A percentile compares a stretch with the other conserved stretches of the same genome.
phyloP scores from a whole-genome alignment of 2,113 vertebrate species.

The Arenaria interpres region DNA sequence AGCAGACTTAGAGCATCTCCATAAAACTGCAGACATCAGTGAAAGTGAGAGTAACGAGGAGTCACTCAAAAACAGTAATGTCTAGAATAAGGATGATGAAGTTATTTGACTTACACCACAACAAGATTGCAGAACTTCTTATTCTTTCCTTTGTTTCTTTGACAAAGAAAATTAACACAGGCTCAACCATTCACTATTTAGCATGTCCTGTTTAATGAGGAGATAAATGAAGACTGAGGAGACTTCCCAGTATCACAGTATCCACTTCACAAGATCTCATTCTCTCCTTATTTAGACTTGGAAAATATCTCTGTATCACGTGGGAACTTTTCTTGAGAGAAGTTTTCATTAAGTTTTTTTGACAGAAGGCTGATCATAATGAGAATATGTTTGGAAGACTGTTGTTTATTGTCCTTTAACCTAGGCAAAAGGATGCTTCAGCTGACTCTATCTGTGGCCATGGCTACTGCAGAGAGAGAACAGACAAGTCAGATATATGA shows the following conservation, averaged over 20 bases:
- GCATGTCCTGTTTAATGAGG: background rate
- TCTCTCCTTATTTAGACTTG: background rate
- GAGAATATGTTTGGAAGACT: background rate
- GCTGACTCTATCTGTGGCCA: background rate
- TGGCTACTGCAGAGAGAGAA: background rate
- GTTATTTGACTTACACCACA: background rate
- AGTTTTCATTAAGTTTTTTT: background rate
- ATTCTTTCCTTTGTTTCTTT: background rate
- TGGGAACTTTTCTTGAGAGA: background rate
- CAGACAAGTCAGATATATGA: background rate
- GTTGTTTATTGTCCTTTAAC: background rate
- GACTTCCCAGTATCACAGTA: background rate
- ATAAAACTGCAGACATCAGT: background rate
- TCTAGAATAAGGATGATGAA: background rate
- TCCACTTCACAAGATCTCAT: background rate
- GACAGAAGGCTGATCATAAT: background rate
- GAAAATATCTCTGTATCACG: background rate
- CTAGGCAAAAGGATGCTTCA: background rate
- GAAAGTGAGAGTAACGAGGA: background rate
- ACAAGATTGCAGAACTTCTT: background rate
- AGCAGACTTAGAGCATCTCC: background rate
- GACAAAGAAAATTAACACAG: background rate
- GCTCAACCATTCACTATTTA: background rate
- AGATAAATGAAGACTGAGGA: background rate
- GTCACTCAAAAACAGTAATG: background rate